These are phyloP conservation scores for Neodiprion pinetum DNA, from an alignment of 1,140 invertebrate species.

Conservation along the genomic window DNA sequence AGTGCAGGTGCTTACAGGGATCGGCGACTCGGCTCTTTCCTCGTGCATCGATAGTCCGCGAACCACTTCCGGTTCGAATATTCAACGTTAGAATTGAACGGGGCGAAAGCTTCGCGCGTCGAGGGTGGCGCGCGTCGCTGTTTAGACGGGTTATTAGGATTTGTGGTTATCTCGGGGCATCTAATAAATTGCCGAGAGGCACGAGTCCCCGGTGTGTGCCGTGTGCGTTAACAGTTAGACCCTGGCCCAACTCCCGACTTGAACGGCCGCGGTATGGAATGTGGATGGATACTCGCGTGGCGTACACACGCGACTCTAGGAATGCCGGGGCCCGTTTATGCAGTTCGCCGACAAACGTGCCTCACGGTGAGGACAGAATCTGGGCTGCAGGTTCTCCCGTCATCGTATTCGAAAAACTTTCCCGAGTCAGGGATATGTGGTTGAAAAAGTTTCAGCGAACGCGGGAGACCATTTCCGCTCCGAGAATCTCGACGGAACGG, in stretches of 20 bases:
- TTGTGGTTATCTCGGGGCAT: constrained; percentile 53
- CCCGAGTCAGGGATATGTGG: too few species aligned
- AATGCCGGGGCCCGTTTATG: background rate
- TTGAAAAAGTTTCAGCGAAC: too few species aligned
- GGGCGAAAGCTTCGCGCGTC: background rate
- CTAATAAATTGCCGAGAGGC: constrained; percentile 57
- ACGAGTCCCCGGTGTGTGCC: constrained; percentile 34
- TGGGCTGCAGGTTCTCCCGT: too few species aligned
- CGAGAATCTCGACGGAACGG: too few species aligned
- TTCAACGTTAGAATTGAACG: background rate
- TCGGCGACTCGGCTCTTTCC: too few species aligned
- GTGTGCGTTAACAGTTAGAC: constrained; percentile 55
- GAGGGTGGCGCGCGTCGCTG: background rate
- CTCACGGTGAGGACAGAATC: too few species aligned
- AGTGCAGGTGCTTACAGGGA: too few species aligned
- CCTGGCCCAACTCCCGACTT: constrained; percentile 24
- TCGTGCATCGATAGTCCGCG: too few species aligned
- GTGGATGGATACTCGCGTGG: constrained; percentile 47
- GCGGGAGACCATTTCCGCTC: too few species aligned
- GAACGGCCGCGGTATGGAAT: constrained; percentile 30
- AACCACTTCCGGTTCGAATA: too few species aligned
- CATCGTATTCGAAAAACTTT: too few species aligned
- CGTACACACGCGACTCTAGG: constrained; percentile 32
- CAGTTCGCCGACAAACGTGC: background rate
- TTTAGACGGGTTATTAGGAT: constrained; percentile 48